These are phyloP conservation scores for Acanthisitta chloris DNA, from an alignment of 2,113 vertebrate genomes.

Conservation along the genomic window DNA sequence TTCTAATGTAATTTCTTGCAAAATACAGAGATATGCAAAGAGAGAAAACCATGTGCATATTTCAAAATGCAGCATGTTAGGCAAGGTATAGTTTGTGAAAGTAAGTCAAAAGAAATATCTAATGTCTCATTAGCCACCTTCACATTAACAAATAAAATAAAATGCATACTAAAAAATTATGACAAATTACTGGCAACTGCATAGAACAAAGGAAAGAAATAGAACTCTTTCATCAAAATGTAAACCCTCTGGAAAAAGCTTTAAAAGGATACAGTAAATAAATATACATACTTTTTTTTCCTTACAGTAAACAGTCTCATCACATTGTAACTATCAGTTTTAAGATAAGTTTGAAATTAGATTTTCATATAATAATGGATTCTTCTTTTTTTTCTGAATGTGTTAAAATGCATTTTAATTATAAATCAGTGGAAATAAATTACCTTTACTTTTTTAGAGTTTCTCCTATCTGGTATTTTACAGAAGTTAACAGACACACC, in stretches of 20 bases:
- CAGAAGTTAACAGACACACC: not conserved
- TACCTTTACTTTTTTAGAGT: not conserved
- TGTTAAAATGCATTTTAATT: not conserved
- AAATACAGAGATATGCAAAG: not conserved
- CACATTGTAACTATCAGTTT: not conserved
- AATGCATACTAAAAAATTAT: not conserved
- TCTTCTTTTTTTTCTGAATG: not conserved
- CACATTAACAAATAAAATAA: not conserved
- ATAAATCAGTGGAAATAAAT: not conserved
- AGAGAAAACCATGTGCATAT: not conserved
- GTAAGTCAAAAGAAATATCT: not conserved
- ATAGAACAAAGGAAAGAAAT: not conserved
- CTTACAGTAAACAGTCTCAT: not conserved
- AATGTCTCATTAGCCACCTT: not conserved
- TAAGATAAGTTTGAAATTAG: not conserved
- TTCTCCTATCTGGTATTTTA: not conserved
- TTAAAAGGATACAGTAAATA: not conserved
- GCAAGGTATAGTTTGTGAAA: not conserved
- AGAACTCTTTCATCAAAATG: not conserved
- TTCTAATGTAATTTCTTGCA: slow-evolving; percentile 41
- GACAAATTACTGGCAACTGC: not conserved
- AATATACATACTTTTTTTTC: not conserved
- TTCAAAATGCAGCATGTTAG: not conserved
- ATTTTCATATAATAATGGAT: not conserved
- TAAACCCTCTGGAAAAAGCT: not conserved